These are phyloP conservation scores for Actias luna DNA, from an alignment of 2,888 invertebrate genomes.

Conservation along the genomic window DNA sequence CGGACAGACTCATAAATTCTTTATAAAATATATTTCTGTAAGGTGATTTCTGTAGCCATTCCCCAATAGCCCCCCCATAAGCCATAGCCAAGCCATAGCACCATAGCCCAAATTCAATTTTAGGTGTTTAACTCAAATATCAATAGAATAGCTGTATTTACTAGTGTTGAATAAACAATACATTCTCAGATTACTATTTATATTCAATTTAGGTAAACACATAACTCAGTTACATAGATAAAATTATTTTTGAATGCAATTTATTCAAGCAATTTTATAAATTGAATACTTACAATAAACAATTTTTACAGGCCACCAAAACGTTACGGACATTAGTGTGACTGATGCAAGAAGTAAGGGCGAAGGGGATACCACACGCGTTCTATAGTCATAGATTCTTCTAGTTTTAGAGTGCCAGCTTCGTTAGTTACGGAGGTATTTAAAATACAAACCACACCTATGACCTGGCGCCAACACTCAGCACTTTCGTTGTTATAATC, in stretches of 20 bases:
- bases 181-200: no score
- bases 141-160: no score
- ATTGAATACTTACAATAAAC: neutral
- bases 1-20: no score
- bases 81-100: no score
- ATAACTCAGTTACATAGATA: neutral
- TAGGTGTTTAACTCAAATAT: no score
- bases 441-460: neutral
- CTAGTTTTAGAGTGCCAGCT: constrained; percentile 41
- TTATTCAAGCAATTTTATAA: neutral
- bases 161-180: no score
- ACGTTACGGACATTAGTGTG: constrained; percentile 72
- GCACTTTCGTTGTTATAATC: neutral
- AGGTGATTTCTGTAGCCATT: no score
- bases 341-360: constrained; percentile 52
- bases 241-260: neutral
- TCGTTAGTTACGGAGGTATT: constrained; percentile 31
- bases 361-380: constrained; percentile 51
- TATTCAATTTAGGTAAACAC: no score
- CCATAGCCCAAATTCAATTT: no score
- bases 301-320: constrained; percentile 63
- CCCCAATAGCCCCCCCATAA: no score
- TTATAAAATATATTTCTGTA: no score
- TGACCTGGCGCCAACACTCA: neutral
- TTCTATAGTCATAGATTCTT: constrained; percentile 62